Evolutionary conservation across 2,113 vertebrate species (phyloP), one percentile per base, ranked within the genome.

Genomic region (Paralichthys olivaceus): DNA sequence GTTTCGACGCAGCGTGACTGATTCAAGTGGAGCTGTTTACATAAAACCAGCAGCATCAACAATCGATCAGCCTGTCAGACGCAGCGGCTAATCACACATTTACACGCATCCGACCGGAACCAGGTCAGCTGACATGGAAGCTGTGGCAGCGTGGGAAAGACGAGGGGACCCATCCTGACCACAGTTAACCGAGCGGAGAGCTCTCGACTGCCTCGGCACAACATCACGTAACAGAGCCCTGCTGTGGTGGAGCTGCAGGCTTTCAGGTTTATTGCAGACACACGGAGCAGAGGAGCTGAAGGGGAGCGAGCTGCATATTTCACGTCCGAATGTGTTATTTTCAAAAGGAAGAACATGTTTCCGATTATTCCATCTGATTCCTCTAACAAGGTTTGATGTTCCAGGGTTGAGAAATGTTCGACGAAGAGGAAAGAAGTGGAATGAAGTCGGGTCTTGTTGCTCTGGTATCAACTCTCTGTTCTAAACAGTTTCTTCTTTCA

Each of bases 241-340:
- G 69, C 65, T 60, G 45, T 4, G 59, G 29, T 59, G 77, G 14
- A n/a, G 26, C 34, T 43, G 72, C 29, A 56, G 62, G 74, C 83
- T 80, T 79, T 87, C 53, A 84, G 77, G 29, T 47, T 90, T 87
- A 88, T 86, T 90, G 75, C 53, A 77, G 72, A 58, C n/a, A n/a
- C n/a, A n/a, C n/a, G n/a, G 34, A 62, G 56, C 32, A 43, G 47
- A 17, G 45, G 69, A 23, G 13, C 4, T 1, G 29, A 13, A 17
- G n/a, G 62, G 14, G n/a, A 17, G 25, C 4, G 13, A 5, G 61
- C 5, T 14, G 19, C 28, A 19, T 4, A 17, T 14, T 68, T 23
- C 37, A 23, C 1, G 20, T 26, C 45, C 34, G 2, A 40, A 37
- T 60, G 5, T 56, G 28, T 45, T 57, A 1, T 61, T 54, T 51